Evolutionary conservation across 2,888 invertebrate species (phyloP).

Genomic region (Pristionchus mayeri): DNA sequence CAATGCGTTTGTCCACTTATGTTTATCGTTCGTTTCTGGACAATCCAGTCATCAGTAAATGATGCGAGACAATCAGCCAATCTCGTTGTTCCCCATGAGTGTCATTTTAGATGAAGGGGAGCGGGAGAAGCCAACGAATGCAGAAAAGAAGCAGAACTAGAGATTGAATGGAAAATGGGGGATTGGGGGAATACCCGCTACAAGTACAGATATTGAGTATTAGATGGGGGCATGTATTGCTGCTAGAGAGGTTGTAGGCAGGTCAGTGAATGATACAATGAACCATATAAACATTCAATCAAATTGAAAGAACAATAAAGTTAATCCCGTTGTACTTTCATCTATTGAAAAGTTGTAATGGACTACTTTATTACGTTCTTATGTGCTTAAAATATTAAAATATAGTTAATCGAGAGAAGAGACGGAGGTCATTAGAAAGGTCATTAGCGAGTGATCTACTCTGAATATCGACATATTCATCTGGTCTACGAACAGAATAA

Average conservation of each 20-base stretch:
- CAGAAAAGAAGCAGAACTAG: not conserved
- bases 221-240: not conserved
- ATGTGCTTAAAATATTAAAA: not conserved
- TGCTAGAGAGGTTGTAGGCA: not conserved
- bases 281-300: not conserved
- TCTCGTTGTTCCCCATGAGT: too few relatives aligned
- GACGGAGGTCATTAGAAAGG: not conserved
- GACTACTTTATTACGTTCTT: not conserved
- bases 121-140: not conserved
- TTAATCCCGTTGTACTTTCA: not conserved
- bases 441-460: constrained; percentile 24
- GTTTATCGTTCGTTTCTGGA: not conserved
- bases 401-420: constrained; percentile 10
- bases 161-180: not conserved
- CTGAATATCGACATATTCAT: not conserved
- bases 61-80: constrained; percentile 24
- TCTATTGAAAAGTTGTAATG: constrained; percentile 2
- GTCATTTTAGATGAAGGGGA: not conserved
- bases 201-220: constrained; percentile 1
- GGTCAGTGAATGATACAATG: constrained; percentile 10
- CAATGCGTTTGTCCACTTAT: not conserved
- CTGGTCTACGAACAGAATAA: not conserved
- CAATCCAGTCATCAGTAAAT: not conserved
- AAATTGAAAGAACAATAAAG: not conserved
- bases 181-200: not conserved